Percentiles rank a stretch among this genome's conserved stretches.
Evolutionary conservation across 2,113 vertebrate species (phyloP).

Genomic region (Pelvicachromis taeniatus): DNA sequence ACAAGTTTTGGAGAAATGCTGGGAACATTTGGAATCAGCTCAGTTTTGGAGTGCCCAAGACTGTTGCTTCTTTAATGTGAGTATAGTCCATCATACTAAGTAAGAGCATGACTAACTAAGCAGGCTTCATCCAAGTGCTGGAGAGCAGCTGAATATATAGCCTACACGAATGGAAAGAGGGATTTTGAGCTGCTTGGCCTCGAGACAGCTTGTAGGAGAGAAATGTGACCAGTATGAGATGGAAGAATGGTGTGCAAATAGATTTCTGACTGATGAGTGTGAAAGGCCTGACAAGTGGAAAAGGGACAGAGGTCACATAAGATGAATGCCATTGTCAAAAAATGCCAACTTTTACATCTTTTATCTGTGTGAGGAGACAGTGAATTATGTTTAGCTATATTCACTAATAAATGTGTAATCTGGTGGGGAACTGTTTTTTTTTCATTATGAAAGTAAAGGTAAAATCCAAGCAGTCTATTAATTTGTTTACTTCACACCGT

Average conservation of each 20-base stretch:
- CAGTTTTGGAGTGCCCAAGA: not conserved
- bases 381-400: not conserved
- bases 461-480: not conserved
- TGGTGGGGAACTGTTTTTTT: not conserved
- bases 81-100: not conserved
- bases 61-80: not conserved
- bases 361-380: not conserved
- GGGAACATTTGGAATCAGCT: not conserved
- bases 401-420: not conserved
- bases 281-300: not conserved
- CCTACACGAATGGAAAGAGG: not conserved
- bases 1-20: not conserved
- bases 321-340: not conserved
- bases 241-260: conserved; percentile 16
- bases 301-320: not conserved
- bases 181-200: not conserved
- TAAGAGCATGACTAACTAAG: not conserved
- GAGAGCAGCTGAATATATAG: not conserved
- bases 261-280: conserved; percentile 11
- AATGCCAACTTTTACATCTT: not conserved
- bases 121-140: not conserved
- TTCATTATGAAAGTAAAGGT: not conserved
- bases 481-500: not conserved
- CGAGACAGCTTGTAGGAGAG: not conserved
- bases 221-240: not conserved